Evolutionary conservation across 1,140 invertebrate genomes (phyloP).

Genomic region (Trinorchestia longiramus): DNA sequence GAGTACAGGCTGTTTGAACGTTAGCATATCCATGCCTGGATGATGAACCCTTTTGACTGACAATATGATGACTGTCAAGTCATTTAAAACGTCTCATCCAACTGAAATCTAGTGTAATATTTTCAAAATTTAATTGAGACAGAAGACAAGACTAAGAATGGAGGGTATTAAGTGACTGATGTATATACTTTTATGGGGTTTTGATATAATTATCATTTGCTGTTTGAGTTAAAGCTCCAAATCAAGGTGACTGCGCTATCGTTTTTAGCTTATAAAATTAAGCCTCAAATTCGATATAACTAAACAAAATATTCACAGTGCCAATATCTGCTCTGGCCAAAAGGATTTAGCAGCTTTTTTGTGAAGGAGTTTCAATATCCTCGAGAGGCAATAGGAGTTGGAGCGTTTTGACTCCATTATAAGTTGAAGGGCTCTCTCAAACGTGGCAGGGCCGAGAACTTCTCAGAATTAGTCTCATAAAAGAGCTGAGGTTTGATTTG

Average conservation of each 20-base stretch:
- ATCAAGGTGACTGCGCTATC: too few species aligned
- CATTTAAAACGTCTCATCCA: too few species aligned
- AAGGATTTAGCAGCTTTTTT: background rate
- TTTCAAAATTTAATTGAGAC: too few species aligned
- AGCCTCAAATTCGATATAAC: background rate
- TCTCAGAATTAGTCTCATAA: background rate
- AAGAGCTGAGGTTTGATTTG: background rate
- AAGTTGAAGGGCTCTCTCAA: conserved; percentile 8
- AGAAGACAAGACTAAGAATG: too few species aligned
- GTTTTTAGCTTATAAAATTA: background rate
- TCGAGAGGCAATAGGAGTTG: conserved; percentile 29
- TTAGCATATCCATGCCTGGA: too few species aligned
- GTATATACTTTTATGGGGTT: too few species aligned
- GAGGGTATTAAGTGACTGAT: too few species aligned
- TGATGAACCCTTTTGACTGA: too few species aligned
- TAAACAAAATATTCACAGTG: background rate
- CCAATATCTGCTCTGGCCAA: background rate
- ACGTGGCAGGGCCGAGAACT: background rate
- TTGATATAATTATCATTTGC: too few species aligned
- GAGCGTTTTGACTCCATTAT: conserved; percentile 39
- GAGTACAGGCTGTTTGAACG: too few species aligned
- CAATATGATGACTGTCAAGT: too few species aligned
- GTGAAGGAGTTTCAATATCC: conserved; percentile 41
- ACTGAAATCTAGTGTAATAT: too few species aligned
- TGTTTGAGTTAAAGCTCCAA: background rate